Evolutionary conservation across 2,113 vertebrate species (phyloP), one percentile per base, ranked within the genome.

Genomic region (Oncorhynchus nerka): DNA sequence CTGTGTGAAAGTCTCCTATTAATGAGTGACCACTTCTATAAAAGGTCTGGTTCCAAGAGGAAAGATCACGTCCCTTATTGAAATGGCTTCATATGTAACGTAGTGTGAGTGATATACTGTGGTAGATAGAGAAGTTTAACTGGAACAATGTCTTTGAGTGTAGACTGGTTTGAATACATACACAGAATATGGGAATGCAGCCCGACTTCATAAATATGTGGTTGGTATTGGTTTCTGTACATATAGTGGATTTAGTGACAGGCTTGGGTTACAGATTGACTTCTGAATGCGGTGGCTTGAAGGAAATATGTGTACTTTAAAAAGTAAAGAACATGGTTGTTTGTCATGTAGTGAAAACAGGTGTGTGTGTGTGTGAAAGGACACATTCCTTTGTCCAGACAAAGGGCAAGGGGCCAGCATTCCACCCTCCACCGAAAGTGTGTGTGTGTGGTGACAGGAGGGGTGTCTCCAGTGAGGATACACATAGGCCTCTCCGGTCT

Each of bases 11-110:
- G 7, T n/a, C 16, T 32, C 61, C 81, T 90, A 89, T 90, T 87
- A 87, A 91, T 90, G 90, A 85, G 79, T 86, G 75, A 77, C 83
- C 55, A n/a, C 20, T 61, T 30, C 30, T 32, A 16, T 67, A 67
- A 13, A 28, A 26, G 8, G n/a, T 80, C 32, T 65, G 30, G 11
- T n/a, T 68, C 22, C 84, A 82, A 84, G 72, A 68, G 62, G 24
- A 76, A 82, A 59, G 22, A 24, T 48, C 68, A 13, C 67, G 57
- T 34, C 51, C 78, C 62, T 65, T 78, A 70, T 77, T 49, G 55
- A 81, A 73, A 26, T 39, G 2, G 19, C 55, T 57, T 57, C 55
- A 15, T 57, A 20, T 57, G 55, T 20, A 57, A 2, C 8, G 2
- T 11, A 45, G 39, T 45, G 9, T 45, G 39, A 45, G 39, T 45